These are phyloP conservation scores for Drosophila auraria DNA, from an alignment of 1,140 invertebrate species.

Conservation along the genomic window DNA sequence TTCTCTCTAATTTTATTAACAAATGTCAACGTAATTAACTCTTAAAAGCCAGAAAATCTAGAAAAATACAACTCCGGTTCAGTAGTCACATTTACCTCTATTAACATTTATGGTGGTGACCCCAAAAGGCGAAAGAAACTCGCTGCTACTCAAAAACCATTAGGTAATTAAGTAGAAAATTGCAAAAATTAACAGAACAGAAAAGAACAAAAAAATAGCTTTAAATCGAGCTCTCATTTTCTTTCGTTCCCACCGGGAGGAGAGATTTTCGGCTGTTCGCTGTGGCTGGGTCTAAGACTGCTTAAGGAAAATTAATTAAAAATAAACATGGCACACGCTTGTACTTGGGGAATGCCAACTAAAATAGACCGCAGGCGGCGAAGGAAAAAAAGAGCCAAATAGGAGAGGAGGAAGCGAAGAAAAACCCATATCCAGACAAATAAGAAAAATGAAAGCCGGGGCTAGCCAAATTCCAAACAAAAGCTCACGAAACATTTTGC, in stretches of 20 bases:
- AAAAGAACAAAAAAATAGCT: background rate
- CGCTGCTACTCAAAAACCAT: slow-evolving; percentile 43
- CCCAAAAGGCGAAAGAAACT: slow-evolving; percentile 35
- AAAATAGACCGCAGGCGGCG: slow-evolving; percentile 74
- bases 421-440: slow-evolving; percentile 72
- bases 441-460: slow-evolving; percentile 73
- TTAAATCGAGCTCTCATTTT: slow-evolving; percentile 23
- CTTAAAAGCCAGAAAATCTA: background rate
- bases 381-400: slow-evolving; percentile 3
- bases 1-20: background rate
- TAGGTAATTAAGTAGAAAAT: slow-evolving; percentile 82
- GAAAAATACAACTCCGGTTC: slow-evolving; percentile 24
- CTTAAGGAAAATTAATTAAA: slow-evolving; percentile 84
- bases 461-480: slow-evolving; percentile 77
- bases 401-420: slow-evolving; percentile 24
- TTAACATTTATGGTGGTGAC: slow-evolving; percentile 70
- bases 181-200: slow-evolving; percentile 75
- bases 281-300: slow-evolving; percentile 68
- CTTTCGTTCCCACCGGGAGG: background rate
- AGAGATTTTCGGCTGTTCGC: slow-evolving; percentile 29
- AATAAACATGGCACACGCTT: slow-evolving; percentile 83
- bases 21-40: background rate
- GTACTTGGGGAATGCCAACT: slow-evolving; percentile 74
- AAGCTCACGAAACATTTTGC: slow-evolving; percentile 79
- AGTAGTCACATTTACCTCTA: slow-evolving; percentile 51